Conservation (phyloP, 2,888 invertebrate species). For the Acleris cristana region DNA sequence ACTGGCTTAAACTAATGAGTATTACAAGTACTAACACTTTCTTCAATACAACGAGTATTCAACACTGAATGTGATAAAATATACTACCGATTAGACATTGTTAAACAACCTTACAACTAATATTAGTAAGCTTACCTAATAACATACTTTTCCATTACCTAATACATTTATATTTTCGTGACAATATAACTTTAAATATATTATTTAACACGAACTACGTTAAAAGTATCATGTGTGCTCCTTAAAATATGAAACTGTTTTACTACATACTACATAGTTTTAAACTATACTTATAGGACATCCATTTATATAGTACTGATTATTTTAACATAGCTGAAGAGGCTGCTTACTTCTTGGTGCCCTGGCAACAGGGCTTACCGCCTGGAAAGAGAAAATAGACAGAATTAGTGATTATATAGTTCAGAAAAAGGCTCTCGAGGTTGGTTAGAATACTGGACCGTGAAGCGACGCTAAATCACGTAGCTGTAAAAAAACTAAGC, state of each 20-base stretch:
- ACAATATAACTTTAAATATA: slow-evolving; percentile 51
- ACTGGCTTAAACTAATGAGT: slow-evolving; percentile 71
- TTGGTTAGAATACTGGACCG: no score
- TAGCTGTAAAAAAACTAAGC: no score
- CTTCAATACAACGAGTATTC: slow-evolving; percentile 48
- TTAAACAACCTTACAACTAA: slow-evolving; percentile 49
- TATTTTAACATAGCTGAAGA: no score
- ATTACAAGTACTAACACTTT: slow-evolving; percentile 72
- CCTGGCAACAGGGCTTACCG: slow-evolving; percentile 74
- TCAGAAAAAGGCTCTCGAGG: no score
- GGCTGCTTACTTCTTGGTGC: slow-evolving; percentile 59
- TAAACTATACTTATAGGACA: neutral
- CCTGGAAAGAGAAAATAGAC: slow-evolving; percentile 56
- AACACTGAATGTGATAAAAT: slow-evolving; percentile 74
- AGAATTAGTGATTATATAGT: no score
- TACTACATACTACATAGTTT: slow-evolving; percentile 6
- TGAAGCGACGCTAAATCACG: no score
- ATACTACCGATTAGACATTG: slow-evolving; percentile 44
- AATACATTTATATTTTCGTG: slow-evolving; percentile 59
- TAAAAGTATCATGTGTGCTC: slow-evolving; percentile 40
- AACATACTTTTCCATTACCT: slow-evolving; percentile 28
- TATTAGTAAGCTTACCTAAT: slow-evolving; percentile 9
- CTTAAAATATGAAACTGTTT: slow-evolving; percentile 10
- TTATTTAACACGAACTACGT: slow-evolving; percentile 42
- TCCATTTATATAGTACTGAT: slow-evolving; percentile 1